These are phyloP conservation scores for Phyllostomus hastatus DNA, from an alignment of 2,113 vertebrate species.

Conservation along the genomic window DNA sequence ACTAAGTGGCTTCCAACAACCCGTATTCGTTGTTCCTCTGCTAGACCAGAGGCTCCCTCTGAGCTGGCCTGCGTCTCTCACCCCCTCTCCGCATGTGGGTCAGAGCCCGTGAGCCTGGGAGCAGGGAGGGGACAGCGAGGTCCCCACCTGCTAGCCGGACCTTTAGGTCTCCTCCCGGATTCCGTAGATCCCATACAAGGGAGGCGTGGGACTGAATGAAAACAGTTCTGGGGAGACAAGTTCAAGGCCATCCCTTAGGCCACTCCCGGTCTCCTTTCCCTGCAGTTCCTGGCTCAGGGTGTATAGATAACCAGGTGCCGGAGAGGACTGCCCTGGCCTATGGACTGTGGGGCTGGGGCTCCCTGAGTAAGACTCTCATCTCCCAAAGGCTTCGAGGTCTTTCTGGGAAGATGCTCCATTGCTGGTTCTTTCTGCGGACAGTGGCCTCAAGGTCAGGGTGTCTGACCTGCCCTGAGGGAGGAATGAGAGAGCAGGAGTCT, in stretches of 20 bases:
- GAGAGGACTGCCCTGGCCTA: background rate
- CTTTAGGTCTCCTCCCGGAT: background rate
- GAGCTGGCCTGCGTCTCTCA: background rate
- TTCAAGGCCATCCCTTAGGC: background rate
- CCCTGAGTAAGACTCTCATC: background rate
- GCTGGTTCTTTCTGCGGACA: background rate
- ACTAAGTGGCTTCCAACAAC: background rate
- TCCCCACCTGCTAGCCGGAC: background rate
- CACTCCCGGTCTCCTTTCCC: background rate
- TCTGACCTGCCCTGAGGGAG: background rate
- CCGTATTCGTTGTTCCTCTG: fast-evolving
- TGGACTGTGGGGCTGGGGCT: background rate
- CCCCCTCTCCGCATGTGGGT: background rate
- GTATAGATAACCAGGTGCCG: background rate
- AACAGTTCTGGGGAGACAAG: background rate
- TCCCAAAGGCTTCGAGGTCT: background rate
- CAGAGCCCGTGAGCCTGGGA: background rate
- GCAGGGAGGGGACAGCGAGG: background rate
- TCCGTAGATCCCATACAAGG: background rate
- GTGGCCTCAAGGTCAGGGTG: background rate
- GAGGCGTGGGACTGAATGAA: background rate
- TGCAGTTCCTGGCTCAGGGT: background rate
- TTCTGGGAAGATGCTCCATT: background rate
- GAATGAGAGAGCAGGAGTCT: too few relatives aligned
- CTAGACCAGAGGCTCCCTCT: background rate